Base-by-base conservation (phyloP, 1,140 invertebrate species). In the Drosophila lacertosa region DNA sequence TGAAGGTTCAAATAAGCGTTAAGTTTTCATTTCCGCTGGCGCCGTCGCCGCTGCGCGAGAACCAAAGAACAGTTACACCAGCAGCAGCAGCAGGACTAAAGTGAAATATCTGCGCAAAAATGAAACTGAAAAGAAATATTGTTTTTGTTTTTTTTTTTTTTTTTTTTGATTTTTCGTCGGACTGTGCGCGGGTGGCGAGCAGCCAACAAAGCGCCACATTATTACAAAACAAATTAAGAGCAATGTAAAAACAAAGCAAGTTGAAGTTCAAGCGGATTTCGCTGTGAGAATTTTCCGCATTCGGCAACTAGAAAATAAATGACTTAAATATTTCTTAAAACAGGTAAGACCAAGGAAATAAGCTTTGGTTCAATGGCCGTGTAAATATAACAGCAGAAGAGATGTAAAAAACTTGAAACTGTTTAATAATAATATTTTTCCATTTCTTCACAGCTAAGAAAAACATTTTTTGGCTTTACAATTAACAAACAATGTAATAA, bases 1-100 rank as follows among this genome's bases (percentile, higher is more conserved):
- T 88, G 82, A 88, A 88, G 82, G 82, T 86, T 88, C 82, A 88
- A 88, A 88, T 88, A 88, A 88, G 82, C 82, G 82, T 88, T 88
- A 88, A 88, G 82, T 88, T 88, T 88, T 88, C 82, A 88, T 88
- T 88, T 88, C 82, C 82, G 82, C 33, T 88, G 82, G 74, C 82
- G 83, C 82, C 81, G 77, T 65, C 82, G 83, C 82, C 81, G 77
- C 69, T 35, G 45, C 71, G 40, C 16, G 32, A 33, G 29, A 26
- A 45, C 39, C 60, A 47, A 47, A 22, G 26, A 64, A 42, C 60
- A 64, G 60, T 55, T 47, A 48, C 59, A 58, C 26, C 16, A 15
- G 1, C 20, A 58, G 40, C 16, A 15, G 1, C 20, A 53, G 69
- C 67, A 64, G 48, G 54, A 53, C 58, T 44, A 68, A 51, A 80